Conservation (phyloP, 2,797 vertebrate species). For the Anolis apletophallus region DNA sequence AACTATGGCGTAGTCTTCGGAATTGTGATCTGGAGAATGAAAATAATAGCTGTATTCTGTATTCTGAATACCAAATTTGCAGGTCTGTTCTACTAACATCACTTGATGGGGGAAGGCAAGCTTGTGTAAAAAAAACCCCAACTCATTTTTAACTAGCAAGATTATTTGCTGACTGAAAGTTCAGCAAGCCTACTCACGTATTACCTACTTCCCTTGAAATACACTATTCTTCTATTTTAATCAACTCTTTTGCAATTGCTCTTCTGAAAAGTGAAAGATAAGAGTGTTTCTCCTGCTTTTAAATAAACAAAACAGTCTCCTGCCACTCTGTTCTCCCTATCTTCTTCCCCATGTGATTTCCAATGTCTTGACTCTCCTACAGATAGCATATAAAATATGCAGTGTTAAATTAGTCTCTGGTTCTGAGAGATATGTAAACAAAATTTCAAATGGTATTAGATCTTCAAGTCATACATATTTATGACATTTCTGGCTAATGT, state of each 20-base stretch:
- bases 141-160: not conserved
- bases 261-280: not conserved
- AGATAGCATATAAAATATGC: not conserved
- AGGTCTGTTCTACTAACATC: not conserved
- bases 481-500: not conserved
- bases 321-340: not conserved
- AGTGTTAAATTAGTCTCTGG: constrained; percentile 19
- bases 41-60: not conserved
- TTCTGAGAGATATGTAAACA: constrained; percentile 13
- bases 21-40: not conserved
- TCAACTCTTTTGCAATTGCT: not conserved
- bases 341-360: not conserved
- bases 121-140: not conserved
- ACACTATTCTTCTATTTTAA: constrained; percentile 13
- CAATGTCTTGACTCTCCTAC: constrained; percentile 4
- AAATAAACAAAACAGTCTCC: not conserved
- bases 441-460: constrained; percentile 25
- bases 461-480: constrained; percentile 18
- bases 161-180: constrained; percentile 4
- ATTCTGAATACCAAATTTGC: not conserved
- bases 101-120: not conserved
- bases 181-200: not conserved
- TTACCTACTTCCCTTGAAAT: not conserved
- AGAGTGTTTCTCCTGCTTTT: not conserved
- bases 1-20: too few relatives aligned